A percentile compares a stretch with the other conserved stretches of the same genome.
phyloP scores from a whole-genome alignment of 2,797 vertebrate genomes.

The Pogonophryne albipinna region DNA sequence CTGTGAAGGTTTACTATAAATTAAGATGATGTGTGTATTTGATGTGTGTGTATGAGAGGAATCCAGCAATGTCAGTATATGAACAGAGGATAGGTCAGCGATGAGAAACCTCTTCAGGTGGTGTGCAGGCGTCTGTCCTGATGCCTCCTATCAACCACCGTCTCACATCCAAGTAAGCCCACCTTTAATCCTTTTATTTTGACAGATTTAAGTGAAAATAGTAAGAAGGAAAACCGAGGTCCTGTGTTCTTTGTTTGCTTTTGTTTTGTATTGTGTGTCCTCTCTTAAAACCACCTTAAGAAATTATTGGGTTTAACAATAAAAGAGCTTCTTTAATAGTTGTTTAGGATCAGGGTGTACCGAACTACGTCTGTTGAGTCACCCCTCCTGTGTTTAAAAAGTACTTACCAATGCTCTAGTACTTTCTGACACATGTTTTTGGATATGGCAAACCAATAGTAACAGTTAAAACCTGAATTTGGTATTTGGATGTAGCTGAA shows the following conservation, averaged over 20 bases:
- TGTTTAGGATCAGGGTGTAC: background rate
- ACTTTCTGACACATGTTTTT: background rate
- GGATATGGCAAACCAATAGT: background rate
- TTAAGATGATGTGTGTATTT: background rate
- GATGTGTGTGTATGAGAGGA: background rate
- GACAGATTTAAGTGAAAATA: background rate
- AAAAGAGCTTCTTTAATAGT: background rate
- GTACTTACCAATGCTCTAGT: too few relatives aligned
- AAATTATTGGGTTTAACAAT: background rate
- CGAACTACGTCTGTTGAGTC: background rate
- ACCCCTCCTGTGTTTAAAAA: background rate
- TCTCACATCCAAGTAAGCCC: constrained; percentile 76
- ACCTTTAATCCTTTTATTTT: constrained; percentile 6
- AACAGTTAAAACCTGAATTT: background rate
- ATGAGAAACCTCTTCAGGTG: constrained; percentile 81
- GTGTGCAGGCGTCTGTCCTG: constrained; percentile 70
- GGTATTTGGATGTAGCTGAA: background rate
- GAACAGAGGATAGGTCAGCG: constrained; percentile 18
- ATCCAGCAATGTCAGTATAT: constrained; percentile 2
- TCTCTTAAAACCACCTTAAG: too few relatives aligned
- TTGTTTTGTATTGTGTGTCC: background rate
- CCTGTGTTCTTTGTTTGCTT: background rate
- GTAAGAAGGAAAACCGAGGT: background rate
- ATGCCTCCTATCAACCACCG: constrained; percentile 58
- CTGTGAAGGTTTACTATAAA: background rate